A percentile compares a stretch with the other conserved stretches of the same genome.
These are phyloP conservation scores for Cirrhinus mrigala DNA, from an alignment of 2,797 vertebrate species.

Conservation along the genomic window DNA sequence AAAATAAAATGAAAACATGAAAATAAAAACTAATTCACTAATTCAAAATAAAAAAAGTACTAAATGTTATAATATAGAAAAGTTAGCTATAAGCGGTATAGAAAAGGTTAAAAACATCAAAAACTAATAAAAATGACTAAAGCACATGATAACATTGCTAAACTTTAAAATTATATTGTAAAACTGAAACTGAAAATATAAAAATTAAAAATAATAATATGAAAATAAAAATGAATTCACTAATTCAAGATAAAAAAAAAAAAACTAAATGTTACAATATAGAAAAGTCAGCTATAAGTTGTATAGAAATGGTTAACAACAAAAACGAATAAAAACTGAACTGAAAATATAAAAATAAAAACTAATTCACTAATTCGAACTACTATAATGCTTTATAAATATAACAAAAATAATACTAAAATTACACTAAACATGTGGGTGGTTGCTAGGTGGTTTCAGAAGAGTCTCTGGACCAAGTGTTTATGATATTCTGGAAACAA, in stretches of 20 bases:
- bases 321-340: not conserved
- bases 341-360: not conserved
- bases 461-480: not conserved
- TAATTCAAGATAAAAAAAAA: no score
- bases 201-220: no score
- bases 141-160: not conserved
- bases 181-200: no score
- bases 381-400: not conserved
- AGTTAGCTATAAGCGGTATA: not conserved
- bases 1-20: no score
- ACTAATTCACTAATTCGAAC: not conserved
- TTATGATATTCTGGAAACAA: not conserved
- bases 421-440: not conserved
- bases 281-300: no score
- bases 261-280: no score
- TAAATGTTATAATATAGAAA: no score
- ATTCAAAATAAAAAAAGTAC: no score
- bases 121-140: not conserved
- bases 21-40: no score
- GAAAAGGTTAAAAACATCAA: not conserved
- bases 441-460: not conserved
- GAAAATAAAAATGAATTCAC: no score
- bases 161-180: not conserved
- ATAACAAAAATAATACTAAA: not conserved
- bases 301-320: no score